phyloP scores from a whole-genome alignment of 2,797 vertebrate species.

The Lycodopsis pacificus region DNA sequence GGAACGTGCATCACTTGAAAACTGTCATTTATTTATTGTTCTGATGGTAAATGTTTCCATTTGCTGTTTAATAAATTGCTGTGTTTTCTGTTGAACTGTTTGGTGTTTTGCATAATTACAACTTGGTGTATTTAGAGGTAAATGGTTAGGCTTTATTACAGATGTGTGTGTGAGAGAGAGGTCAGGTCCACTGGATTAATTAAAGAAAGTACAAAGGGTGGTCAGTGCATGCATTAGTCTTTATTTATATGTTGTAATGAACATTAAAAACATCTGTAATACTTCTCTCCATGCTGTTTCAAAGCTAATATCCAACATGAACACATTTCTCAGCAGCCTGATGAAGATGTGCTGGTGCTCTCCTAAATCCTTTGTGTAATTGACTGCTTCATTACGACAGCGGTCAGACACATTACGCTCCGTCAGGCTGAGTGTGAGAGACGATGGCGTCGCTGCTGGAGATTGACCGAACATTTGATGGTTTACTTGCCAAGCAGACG shows the following conservation, averaged over 20 bases:
- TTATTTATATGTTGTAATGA: neutral
- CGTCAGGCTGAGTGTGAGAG: slow-evolving; percentile 8
- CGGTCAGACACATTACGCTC: slow-evolving; percentile 19
- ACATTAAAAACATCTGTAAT: neutral
- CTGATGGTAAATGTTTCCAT: neutral
- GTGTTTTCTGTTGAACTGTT: neutral
- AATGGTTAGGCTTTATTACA: neutral
- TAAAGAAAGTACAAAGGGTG: neutral
- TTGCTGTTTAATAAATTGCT: slow-evolving; percentile 41
- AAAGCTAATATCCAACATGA: neutral
- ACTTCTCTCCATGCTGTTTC: neutral
- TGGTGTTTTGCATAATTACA: neutral
- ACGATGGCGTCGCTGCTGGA: neutral
- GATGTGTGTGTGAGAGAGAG: neutral
- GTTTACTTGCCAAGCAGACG: slow-evolving; percentile 17
- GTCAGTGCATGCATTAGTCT: neutral
- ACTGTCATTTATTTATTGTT: slow-evolving; percentile 23
- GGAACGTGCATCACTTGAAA: slow-evolving; percentile 20
- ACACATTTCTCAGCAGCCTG: neutral
- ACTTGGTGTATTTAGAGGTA: neutral
- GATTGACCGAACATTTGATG: neutral
- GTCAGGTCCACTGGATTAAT: slow-evolving; percentile 23
- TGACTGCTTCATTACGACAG: neutral
- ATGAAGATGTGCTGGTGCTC: neutral
- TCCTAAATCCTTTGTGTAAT: neutral